These are phyloP conservation scores for Heliconius himera DNA, from an alignment of 1,140 invertebrate species.

Conservation along the genomic window DNA sequence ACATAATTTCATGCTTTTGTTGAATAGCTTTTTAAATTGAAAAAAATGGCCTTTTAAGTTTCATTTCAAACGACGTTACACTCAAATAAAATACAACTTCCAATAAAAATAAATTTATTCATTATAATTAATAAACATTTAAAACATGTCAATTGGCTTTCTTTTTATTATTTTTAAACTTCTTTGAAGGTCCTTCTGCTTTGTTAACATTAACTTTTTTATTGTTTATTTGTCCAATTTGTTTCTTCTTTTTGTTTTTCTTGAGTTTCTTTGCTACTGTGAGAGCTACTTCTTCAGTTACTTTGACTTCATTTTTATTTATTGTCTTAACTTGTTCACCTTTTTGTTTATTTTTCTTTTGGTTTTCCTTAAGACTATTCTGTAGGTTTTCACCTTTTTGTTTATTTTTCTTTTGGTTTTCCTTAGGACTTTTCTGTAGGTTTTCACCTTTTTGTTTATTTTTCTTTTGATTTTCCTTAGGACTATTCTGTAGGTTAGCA, in stretches of 20 bases:
- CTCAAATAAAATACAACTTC: not conserved
- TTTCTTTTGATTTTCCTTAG: slow-evolving; percentile 40
- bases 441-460: slow-evolving; percentile 10
- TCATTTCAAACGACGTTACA: too few relatives aligned
- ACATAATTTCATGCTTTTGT: too few relatives aligned
- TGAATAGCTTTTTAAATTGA: too few relatives aligned
- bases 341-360: slow-evolving; percentile 31
- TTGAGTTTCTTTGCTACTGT: slow-evolving; percentile 62
- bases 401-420: slow-evolving; percentile 40
- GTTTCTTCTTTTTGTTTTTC: slow-evolving; percentile 65
- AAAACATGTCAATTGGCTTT: slow-evolving; percentile 26
- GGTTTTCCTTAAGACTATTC: slow-evolving; percentile 33
- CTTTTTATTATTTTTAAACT: slow-evolving; percentile 52
- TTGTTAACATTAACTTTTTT: slow-evolving; percentile 30
- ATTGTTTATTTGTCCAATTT: slow-evolving; percentile 51
- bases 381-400: slow-evolving; percentile 9
- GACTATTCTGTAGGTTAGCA: slow-evolving; percentile 13
- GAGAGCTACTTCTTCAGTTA: slow-evolving; percentile 55
- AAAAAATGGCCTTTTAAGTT: too few relatives aligned
- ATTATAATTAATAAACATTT: slow-evolving; percentile 16
- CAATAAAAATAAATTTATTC: slow-evolving; percentile 29
- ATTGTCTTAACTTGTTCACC: slow-evolving; percentile 25
- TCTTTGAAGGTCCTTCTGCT: slow-evolving; percentile 49
- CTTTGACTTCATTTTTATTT: slow-evolving; percentile 50
- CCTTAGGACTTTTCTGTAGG: slow-evolving; percentile 23